Evolutionary conservation across 2,797 vertebrate species (phyloP).

Genomic region (Naso thynnoides): DNA sequence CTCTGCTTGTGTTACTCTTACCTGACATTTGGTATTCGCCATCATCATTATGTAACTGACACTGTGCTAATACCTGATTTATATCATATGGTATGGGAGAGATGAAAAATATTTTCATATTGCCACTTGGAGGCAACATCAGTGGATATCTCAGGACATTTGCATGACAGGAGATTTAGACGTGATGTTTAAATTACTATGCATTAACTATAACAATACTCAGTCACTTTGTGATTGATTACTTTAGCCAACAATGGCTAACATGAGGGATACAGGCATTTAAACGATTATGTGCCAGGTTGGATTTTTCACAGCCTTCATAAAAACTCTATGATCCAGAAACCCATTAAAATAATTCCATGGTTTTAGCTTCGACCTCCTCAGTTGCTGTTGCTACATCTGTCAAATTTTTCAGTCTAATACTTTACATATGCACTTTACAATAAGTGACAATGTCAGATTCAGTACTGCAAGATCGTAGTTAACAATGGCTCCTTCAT

Average conservation of each 20-base stretch:
- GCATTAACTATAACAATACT: neutral
- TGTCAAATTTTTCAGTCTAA: neutral
- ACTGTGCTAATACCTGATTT: neutral
- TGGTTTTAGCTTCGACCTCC: no score
- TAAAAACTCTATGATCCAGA: neutral
- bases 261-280: neutral
- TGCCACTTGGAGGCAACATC: no score
- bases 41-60: neutral
- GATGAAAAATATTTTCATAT: neutral
- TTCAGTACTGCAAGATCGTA: neutral
- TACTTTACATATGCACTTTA: neutral
- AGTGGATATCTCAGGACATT: no score
- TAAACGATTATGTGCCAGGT: neutral
- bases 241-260: neutral
- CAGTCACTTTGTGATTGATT: neutral
- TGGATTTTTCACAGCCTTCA: neutral
- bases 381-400: neutral
- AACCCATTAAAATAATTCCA: neutral
- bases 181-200: no score
- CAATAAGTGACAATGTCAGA: neutral
- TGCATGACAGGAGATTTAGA: no score
- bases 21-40: neutral
- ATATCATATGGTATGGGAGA: neutral
- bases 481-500: neutral
- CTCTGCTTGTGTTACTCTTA: neutral